A percentile compares a stretch with the other conserved stretches of the same genome.
These are phyloP conservation scores for Taphrorychus bicolor DNA, from an alignment of 2,888 invertebrate species.

Conservation along the genomic window DNA sequence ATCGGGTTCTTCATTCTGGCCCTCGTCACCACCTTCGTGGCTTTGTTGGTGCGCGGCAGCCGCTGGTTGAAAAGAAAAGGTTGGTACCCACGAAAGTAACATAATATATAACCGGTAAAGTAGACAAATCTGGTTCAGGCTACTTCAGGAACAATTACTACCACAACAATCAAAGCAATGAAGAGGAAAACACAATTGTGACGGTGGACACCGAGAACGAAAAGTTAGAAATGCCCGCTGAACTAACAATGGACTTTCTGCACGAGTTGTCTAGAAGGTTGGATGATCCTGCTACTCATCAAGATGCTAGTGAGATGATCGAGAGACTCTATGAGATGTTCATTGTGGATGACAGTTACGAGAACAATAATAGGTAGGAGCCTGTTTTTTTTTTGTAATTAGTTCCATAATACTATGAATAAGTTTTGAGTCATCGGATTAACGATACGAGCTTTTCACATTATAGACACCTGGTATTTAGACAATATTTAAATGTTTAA, in stretches of 20 bases:
- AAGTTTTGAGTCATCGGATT: no score
- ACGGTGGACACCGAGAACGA: conserved; percentile 54
- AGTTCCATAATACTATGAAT: no score
- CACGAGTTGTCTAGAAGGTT: conserved; percentile 72
- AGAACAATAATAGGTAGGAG: conserved; percentile 60
- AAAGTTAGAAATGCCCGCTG: conserved; percentile 71
- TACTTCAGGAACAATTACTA: conserved; percentile 63
- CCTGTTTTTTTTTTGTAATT: background rate
- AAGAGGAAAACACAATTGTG: conserved; percentile 59
- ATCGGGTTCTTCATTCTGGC: conserved; percentile 64
- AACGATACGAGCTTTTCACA: no score
- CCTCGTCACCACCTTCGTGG: conserved; percentile 63
- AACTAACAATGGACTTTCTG: conserved; percentile 75
- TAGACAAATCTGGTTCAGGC: conserved; percentile 45
- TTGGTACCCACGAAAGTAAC: conserved; percentile 2
- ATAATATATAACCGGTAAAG: background rate
- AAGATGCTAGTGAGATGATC: conserved; percentile 78
- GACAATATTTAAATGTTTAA: no score
- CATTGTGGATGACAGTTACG: conserved; percentile 72
- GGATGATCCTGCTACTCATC: conserved; percentile 75
- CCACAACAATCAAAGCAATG: conserved; percentile 66
- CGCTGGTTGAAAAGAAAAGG: conserved; percentile 66
- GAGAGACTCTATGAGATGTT: conserved; percentile 78
- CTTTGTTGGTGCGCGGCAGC: conserved; percentile 64
- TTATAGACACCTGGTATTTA: no score